phyloP scores from a whole-genome alignment of 1,140 invertebrate species.

The Pseudobourletiella spinata region DNA sequence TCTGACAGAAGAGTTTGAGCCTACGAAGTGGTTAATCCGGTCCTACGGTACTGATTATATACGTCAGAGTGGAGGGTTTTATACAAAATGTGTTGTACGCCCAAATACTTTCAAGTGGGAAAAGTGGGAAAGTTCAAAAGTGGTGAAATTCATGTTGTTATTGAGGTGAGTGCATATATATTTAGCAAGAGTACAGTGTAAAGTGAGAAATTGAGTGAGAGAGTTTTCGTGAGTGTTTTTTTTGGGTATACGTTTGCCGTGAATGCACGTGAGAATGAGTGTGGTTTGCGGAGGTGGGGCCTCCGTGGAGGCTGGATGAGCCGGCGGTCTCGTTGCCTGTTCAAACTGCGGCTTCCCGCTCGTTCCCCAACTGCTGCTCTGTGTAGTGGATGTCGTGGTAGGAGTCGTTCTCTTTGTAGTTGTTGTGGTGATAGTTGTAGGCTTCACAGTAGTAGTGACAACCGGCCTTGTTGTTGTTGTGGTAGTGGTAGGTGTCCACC shows the following conservation, averaged over 20 bases:
- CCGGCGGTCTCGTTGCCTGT: slow-evolving; percentile 10
- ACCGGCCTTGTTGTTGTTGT: slow-evolving; percentile 11
- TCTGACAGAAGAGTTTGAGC: no score
- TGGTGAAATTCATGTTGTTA: background rate
- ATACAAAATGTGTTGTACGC: background rate
- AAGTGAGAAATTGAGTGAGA: background rate
- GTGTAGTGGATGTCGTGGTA: slow-evolving; percentile 34
- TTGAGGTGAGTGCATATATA: background rate
- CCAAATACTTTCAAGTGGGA: background rate
- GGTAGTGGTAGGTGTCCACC: slow-evolving; percentile 42
- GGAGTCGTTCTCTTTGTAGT: slow-evolving; percentile 40
- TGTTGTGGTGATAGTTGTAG: background rate
- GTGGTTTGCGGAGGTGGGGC: background rate
- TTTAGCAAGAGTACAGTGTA: background rate
- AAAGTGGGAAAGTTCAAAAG: background rate
- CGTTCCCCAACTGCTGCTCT: no score
- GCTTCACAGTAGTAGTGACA: slow-evolving; percentile 26
- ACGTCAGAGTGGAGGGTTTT: no score
- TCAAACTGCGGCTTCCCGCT: slow-evolving; percentile 35
- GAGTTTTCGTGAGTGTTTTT: background rate
- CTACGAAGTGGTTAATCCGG: no score
- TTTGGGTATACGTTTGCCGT: slow-evolving; percentile 12
- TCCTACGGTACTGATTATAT: no score
- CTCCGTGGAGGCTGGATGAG: background rate
- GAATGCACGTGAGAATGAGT: slow-evolving; percentile 16